Evolutionary conservation across 2,888 invertebrate genomes (phyloP), one percentile per base, ranked within the genome.

Genomic region (Lasioglossum zephyrum): DNA sequence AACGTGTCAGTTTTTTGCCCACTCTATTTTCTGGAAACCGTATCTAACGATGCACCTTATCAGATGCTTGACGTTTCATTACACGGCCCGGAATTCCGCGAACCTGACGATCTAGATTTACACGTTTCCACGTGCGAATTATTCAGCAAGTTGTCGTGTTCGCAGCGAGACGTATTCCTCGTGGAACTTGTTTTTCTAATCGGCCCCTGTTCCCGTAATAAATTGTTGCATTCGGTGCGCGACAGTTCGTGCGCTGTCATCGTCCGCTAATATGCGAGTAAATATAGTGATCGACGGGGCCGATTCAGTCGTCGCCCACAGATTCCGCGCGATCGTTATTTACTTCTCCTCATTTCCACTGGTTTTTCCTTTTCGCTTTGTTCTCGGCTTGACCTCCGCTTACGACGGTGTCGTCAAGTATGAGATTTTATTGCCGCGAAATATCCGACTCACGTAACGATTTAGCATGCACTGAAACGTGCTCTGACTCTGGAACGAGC

Each of bases 391-490:
- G 36, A 36, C 49, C 44, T 16, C 6, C 18, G n/a, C 53, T 41
- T 22, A 53, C 49, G 31, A n/a, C 41, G 60, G 57, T 77, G 87
- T 87, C 81, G 85, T 87, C 77, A 82, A 77, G 72, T 82, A 84
- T 82, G 82, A 75, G 84, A 87, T 83, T 88, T 85, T 86, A 87
- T 80, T 87, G 82, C 74, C 69, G 36, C 73, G 81, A 80, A 83
- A 83, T 90, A 88, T 89, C 85, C 80, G 77, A 49, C 77, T 79
- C 84, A 82, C 82, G 85, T 87, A 89, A 88, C 85, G 81, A 82
- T 83, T 81, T 77, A 81, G 79, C 88, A 83, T 88, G 77, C 81
- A 81, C 63, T 60, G 81, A 81, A 81, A 86, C 81, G 86, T 86
- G 88, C 81, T 70, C 53, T 9, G 79, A 79, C 79, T 88, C 53